Evolutionary conservation across 2,888 invertebrate species (phyloP), one percentile per base, ranked within the genome.

Genomic region (Dasypogon diadema): DNA sequence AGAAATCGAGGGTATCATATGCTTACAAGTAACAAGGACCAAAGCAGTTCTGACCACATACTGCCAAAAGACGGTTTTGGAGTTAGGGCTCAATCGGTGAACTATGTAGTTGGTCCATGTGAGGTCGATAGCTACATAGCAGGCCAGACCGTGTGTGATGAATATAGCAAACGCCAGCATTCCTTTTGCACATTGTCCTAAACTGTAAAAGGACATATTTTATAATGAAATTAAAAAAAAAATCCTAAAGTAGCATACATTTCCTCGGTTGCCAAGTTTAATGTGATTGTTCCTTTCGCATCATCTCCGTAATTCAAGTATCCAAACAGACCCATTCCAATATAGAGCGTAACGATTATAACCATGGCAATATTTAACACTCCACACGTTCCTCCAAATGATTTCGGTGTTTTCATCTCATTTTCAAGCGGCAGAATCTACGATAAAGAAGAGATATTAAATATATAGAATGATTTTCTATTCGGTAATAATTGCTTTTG

Each of bases 111-210:
- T 91, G 81, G 94, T 95, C 96, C 97, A 97, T 56, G 94, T 88
- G 79, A 99, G 96, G 82, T 95, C 94, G 80, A 98, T 92, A 5
- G 98, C 97, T 1, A 99, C 98, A 86, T 98, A 99, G 85, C 97
- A 95, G 82, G 98, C 97, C 37, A 99, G 88, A 0, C 94, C 94
- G 84, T 98, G 98, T 0, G 97, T 95, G 74, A 98, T 91, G 86
- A 93, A 97, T 80, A 99, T 96, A 0, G 94, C 91, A 78, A 93
- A 86, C 0, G 94, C 93, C 60, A 94, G 84, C 81, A 93, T 89
- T 14, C 91, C 87, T 83, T 93, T 92, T 0, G 93, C 93, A 14
- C 90, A 88, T 83, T 92, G 91, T 0, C 92, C 92, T 68, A 92
- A 85, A 6, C 93, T 93, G 84, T 55, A 72, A n/a, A 10, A 83